These are phyloP conservation scores for Pristionchus entomophagus DNA, from an alignment of 2,888 invertebrate genomes.

Conservation along the genomic window DNA sequence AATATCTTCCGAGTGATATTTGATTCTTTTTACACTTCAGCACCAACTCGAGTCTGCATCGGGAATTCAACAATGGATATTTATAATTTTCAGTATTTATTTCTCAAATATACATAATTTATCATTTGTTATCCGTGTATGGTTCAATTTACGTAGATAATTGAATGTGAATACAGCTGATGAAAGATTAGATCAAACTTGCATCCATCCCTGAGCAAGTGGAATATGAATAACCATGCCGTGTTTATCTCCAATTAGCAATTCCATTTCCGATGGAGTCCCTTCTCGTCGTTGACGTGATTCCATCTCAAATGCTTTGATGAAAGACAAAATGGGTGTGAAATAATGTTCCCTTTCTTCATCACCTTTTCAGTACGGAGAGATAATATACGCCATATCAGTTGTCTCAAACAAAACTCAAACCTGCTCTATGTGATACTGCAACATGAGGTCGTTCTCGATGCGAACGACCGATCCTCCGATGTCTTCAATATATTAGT, in stretches of 20 bases:
- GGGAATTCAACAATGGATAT: too few species aligned
- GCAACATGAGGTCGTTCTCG: background rate
- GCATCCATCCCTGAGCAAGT: background rate
- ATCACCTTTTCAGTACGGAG: too few species aligned
- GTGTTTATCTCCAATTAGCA: conserved; percentile 1
- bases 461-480: background rate
- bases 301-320: background rate
- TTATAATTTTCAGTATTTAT: too few species aligned
- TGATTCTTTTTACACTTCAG: too few species aligned
- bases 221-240: background rate
- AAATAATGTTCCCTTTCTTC: too few species aligned
- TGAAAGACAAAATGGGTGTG: background rate
- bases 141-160: too few species aligned
- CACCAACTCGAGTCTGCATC: too few species aligned
- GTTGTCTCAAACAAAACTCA: background rate
- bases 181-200: background rate
- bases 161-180: too few species aligned
- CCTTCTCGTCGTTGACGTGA: background rate
- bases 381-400: background rate
- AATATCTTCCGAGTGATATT: too few species aligned
- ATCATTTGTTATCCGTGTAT: too few species aligned
- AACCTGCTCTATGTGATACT: background rate
- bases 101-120: too few species aligned
- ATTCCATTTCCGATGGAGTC: background rate
- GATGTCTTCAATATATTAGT: background rate